Base-by-base conservation (phyloP, 2,113 vertebrate species). In the Tychaedon coryphoeus region DNA sequence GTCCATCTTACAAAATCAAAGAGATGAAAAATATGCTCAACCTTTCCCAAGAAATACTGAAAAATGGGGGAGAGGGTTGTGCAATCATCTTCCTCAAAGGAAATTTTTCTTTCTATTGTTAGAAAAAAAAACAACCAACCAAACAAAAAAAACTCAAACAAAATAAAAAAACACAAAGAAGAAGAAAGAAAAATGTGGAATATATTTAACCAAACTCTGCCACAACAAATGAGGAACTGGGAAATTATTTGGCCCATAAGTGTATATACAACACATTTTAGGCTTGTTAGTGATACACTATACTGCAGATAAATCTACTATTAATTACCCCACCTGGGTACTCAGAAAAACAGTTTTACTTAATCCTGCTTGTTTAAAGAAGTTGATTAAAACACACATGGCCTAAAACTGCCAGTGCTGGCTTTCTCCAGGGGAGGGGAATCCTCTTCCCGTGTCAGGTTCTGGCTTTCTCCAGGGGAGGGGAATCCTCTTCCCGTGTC, bases 1-100 rank as follows among this genome's bases (percentile, higher is more conserved):
- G 16, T 45, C 43, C 16, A 11, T 54, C 34, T 75, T 42, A 75
- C 25, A 86, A 67, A 88, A 84, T 22, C 1, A 6, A 67, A 53
- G 15, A 61, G 14, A 34, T 79, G 1, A 82, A 85, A 91, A 72
- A 77, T 33, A 40, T 18, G 3, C 7, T 64, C 29, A 66, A 19
- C 3, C 5, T 57, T 88, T 51, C 43, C n/a, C 34, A 25, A 76
- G 12, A 75, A 87, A 81, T 38, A 80, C 70, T 40, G 0, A 61
- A 50, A 79, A 57, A 29, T 8, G 5, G 8, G 20, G 19, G 7
- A 26, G 12, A 1, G 1, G 2, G 0, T 43, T 45, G 8, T 74
- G 9, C 7, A 83, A 12, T 53, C 2, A 11, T 74, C 87, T 91
- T 60, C 51, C 26, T 67, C 9, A 70, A 50, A 38, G 31, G 34